These are phyloP conservation scores for Emberiza fucata DNA, from an alignment of 2,113 vertebrate species.

Conservation along the genomic window DNA sequence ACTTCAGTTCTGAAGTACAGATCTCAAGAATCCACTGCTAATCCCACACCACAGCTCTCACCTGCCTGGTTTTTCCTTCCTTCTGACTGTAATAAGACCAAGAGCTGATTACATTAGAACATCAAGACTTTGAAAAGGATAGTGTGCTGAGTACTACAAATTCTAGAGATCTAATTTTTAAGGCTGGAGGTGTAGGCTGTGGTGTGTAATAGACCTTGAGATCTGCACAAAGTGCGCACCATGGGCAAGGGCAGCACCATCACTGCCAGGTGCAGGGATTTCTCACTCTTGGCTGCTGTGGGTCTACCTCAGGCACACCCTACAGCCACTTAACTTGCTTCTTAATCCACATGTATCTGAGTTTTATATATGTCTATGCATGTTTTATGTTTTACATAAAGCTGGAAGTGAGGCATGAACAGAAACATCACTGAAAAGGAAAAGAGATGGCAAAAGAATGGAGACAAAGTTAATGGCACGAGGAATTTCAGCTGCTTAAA, in stretches of 20 bases:
- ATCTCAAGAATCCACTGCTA: neutral
- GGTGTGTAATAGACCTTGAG: neutral
- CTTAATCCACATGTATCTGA: neutral
- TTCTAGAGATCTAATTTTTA: neutral
- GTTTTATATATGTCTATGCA: neutral
- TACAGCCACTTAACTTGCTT: neutral
- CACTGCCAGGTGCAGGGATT: neutral
- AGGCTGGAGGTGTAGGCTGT: neutral
- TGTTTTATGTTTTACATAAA: neutral
- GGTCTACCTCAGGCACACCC: neutral
- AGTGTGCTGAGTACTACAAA: neutral
- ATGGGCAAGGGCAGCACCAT: neutral
- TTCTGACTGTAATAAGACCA: neutral
- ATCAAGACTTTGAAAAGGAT: neutral
- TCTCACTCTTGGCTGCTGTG: neutral
- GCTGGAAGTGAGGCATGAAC: neutral
- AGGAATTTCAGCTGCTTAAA: neutral
- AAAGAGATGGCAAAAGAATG: neutral
- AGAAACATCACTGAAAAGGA: neutral
- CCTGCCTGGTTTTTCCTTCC: rapidly evolving
- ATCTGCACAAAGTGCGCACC: neutral
- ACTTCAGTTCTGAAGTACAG: neutral
- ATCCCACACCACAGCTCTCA: neutral
- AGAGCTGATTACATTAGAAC: neutral
- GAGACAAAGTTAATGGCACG: neutral